Conservation (phyloP, 2,797 vertebrate genomes). For the Pelochelys cantorii region DNA sequence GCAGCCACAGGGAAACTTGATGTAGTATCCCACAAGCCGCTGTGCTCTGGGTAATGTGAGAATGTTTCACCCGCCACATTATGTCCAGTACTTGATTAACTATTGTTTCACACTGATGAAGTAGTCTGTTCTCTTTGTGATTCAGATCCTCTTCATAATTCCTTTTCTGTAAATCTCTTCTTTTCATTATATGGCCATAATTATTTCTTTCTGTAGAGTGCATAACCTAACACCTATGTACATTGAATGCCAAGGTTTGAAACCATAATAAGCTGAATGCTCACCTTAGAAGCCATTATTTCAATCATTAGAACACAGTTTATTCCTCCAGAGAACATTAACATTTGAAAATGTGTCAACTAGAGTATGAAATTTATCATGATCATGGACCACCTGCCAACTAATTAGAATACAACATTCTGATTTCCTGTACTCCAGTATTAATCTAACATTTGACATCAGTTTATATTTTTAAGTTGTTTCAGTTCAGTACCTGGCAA, state of each 20-base stretch:
- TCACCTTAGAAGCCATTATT: constrained; percentile 81
- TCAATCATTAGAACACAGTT: constrained; percentile 81
- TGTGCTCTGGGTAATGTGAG: constrained; percentile 36
- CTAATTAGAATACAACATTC: constrained; percentile 77
- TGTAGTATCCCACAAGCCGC: constrained; percentile 34
- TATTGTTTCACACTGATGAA: constrained; percentile 74
- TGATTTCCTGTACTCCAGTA: constrained; percentile 65
- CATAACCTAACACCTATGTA: constrained; percentile 77
- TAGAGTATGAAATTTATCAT: constrained; percentile 78
- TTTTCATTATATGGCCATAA: constrained; percentile 67
- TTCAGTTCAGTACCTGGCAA: constrained; percentile 53
- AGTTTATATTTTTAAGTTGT: constrained; percentile 63
- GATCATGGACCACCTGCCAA: constrained; percentile 75
- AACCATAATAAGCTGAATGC: constrained; percentile 76
- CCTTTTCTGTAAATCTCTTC: constrained; percentile 67
- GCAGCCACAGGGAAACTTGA: constrained; percentile 49
- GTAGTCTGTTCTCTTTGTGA: constrained; percentile 53
- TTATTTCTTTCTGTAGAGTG: constrained; percentile 76
- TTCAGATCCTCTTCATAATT: constrained; percentile 72
- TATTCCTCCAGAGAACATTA: constrained; percentile 81
- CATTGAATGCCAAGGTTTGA: constrained; percentile 73
- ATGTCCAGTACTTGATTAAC: constrained; percentile 70
- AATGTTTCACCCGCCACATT: constrained; percentile 37
- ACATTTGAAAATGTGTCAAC: constrained; percentile 83
- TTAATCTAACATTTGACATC: constrained; percentile 67